Percentiles rank a stretch among this genome's conserved stretches.
Conservation (phyloP, 2,888 invertebrate genomes). For the Zonitis immaculata region DNA sequence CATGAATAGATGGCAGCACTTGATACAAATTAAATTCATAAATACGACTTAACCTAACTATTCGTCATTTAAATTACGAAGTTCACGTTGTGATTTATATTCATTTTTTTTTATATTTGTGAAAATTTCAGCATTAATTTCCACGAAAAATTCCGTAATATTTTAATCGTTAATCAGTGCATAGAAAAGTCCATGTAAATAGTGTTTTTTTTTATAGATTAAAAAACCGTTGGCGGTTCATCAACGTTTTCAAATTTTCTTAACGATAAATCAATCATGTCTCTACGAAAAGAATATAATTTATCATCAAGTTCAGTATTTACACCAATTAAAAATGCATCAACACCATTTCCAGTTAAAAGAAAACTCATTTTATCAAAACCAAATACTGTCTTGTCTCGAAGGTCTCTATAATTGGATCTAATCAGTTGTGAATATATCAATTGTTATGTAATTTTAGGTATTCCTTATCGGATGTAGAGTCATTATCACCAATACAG, state of each 20-base stretch:
- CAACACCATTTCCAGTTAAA: background rate
- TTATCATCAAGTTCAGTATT: background rate
- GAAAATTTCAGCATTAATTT: background rate
- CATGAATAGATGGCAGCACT: too few species aligned
- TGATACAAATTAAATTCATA: too few species aligned
- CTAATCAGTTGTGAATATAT: background rate
- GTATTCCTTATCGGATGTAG: background rate
- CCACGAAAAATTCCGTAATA: too few species aligned
- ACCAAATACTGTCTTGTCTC: background rate
- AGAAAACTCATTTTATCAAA: background rate
- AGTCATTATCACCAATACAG: background rate
- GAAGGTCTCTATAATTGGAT: background rate
- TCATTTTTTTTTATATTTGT: background rate
- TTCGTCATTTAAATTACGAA: too few species aligned
- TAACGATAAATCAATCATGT: background rate
- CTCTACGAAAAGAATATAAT: background rate
- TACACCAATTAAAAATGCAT: background rate
- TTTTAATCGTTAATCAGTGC: too few species aligned
- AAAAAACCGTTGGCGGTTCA: background rate
- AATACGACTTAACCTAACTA: too few species aligned
- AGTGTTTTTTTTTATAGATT: background rate
- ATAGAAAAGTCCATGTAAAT: too few species aligned
- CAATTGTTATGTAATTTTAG: background rate
- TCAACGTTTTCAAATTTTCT: background rate
- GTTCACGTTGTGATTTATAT: background rate